Conservation (phyloP, 2,888 invertebrate species). For the Bhutanitis thaidina region DNA sequence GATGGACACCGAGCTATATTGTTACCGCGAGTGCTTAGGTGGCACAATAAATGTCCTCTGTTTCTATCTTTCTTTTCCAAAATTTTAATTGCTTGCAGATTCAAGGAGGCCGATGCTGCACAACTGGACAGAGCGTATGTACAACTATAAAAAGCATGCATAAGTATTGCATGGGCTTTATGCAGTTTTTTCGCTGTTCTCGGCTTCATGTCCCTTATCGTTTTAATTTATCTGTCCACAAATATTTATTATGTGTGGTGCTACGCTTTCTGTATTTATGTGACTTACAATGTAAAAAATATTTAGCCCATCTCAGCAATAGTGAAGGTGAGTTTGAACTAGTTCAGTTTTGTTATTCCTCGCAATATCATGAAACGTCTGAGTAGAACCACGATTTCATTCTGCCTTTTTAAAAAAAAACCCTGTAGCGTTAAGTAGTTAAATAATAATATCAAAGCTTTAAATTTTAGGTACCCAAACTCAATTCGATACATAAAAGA, state of each 20-base stretch:
- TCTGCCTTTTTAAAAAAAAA: neutral
- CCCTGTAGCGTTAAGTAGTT: too few relatives aligned
- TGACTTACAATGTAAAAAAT: neutral
- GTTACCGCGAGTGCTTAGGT: constrained; percentile 49
- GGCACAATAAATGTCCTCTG: constrained; percentile 47
- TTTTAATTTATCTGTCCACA: constrained; percentile 2
- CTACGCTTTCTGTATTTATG: neutral
- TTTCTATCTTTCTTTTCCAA: constrained; percentile 74
- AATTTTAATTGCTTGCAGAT: constrained; percentile 86
- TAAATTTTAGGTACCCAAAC: too few relatives aligned
- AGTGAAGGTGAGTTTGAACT: constrained; percentile 7
- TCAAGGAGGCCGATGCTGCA: constrained; percentile 91
- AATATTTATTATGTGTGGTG: neutral
- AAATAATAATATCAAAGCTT: too few relatives aligned
- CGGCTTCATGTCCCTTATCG: constrained; percentile 26
- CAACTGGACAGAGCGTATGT: constrained; percentile 91
- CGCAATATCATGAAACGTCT: neutral
- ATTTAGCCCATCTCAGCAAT: neutral
- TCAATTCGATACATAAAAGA: too few relatives aligned
- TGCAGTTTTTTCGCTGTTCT: constrained; percentile 41
- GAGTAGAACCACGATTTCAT: neutral
- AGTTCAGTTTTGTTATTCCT: neutral
- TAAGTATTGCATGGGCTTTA: constrained; percentile 34
- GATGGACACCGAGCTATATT: constrained; percentile 11
- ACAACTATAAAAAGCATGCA: constrained; percentile 62